Evolutionary conservation across 1,140 invertebrate species (phyloP).

Genomic region (Drosophila fuyamai): DNA sequence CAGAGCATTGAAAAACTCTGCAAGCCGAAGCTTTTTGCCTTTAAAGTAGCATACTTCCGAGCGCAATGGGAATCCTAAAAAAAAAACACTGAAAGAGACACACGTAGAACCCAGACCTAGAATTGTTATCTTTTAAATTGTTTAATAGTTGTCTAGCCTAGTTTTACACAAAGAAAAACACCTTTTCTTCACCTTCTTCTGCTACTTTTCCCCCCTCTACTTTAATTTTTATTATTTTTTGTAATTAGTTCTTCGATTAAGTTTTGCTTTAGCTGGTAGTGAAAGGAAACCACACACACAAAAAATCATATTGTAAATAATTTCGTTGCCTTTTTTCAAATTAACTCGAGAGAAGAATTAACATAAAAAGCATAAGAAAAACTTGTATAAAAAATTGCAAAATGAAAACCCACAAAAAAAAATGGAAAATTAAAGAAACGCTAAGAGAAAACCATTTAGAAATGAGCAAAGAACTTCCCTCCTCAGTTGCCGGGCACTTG

Average conservation of each 20-base stretch:
- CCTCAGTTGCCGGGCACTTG: constrained; percentile 72
- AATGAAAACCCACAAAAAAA: constrained; percentile 57
- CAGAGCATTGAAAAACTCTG: constrained; percentile 9
- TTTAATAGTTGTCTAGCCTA: constrained; percentile 56
- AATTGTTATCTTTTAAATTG: constrained; percentile 60
- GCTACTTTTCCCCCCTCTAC: constrained; percentile 12
- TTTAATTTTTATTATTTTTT: constrained; percentile 40
- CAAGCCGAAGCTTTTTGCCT: constrained; percentile 45
- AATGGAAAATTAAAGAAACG: constrained; percentile 37
- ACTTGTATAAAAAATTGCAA: constrained; percentile 55
- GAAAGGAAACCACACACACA: constrained; percentile 34
- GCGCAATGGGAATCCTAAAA: constrained; percentile 34
- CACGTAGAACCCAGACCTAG: constrained; percentile 25
- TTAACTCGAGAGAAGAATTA: constrained; percentile 45
- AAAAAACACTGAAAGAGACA: constrained; percentile 10
- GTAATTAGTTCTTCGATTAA: constrained; percentile 51
- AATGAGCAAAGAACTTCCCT: constrained; percentile 79
- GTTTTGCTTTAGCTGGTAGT: constrained; percentile 28
- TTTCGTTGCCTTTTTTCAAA: constrained; percentile 72
- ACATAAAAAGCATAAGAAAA: constrained; percentile 46
- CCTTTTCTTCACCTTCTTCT: constrained; percentile 19
- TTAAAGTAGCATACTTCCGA: constrained; percentile 47
- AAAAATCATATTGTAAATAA: constrained; percentile 78
- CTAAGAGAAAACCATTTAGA: constrained; percentile 71
- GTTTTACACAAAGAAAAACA: constrained; percentile 26